Base-by-base conservation (phyloP, 2,888 invertebrate genomes). In the Neoaliturus tenellus region DNA sequence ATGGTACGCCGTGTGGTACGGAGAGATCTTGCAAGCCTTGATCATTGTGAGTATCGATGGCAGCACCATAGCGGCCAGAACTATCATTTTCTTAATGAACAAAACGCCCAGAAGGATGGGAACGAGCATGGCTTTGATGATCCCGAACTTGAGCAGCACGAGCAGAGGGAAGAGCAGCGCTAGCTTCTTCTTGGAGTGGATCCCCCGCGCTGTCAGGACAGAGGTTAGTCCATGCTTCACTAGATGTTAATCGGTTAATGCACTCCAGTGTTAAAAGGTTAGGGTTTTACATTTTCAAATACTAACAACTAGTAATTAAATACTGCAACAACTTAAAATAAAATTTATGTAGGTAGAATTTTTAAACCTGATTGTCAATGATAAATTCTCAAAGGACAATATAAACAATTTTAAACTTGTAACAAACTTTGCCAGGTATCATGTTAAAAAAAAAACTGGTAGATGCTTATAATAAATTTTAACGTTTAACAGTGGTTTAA, bases 21-120 rank as follows among this genome's bases (percentile, higher is more conserved):
- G 82, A 23, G 82, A 39, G 14, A 82, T 82, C 69, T 82, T 82
- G 73, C 82, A 82, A 33, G 73, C 73, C 73, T 82, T 82, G 33
- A 87, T 75, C 83, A 86, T 82, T 78, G 93, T 92, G n/a, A 94
- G 89, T 39, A 94, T 88, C 71, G 93, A 92, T 0, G 95, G 94
- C 25, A 94, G 88, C 35, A 94, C 89, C 12, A 95, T 88, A 0
- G 94, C 93, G 10, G 92, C 94, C 0, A 94, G 89, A 2, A 95
- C 89, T 14, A 95, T 89, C 1, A 94, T 89, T 87, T 95, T 95
- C 90, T 95, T 95, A 86, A 95, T 94, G 87, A 94, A 91, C 86
- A 95, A 89, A 0, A 95, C 93, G 0, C 93, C 91, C 12, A 94
- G 90, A 2, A 95, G 91, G 3, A 94, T 92, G 0, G 94, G 93